Evolutionary conservation across 2,797 vertebrate genomes (phyloP).

Genomic region (Microctenopoma steveboyesi): DNA sequence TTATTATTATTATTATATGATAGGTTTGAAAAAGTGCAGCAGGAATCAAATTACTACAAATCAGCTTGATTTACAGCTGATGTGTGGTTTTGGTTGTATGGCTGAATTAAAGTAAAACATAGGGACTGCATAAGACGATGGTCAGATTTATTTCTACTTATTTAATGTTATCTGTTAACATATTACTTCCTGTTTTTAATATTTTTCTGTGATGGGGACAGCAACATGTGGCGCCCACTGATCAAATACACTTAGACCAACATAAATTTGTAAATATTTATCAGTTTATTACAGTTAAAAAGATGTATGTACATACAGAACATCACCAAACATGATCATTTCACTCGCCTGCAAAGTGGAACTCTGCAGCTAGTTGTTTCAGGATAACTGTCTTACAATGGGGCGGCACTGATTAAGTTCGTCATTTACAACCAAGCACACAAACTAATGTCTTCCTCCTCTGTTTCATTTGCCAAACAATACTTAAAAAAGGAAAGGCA

Average conservation of each 20-base stretch:
- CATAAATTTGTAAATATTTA: constrained; percentile 78
- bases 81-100: too few relatives aligned
- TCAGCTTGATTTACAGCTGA: too few relatives aligned
- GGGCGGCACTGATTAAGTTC: constrained; percentile 65
- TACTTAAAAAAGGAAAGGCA: constrained; percentile 55
- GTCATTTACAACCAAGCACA: constrained; percentile 72
- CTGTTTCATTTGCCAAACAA: constrained; percentile 59
- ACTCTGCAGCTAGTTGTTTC: constrained; percentile 69
- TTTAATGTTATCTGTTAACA: too few relatives aligned
- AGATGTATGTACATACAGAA: constrained; percentile 82
- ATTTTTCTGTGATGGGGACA: neutral
- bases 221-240: neutral
- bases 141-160: too few relatives aligned
- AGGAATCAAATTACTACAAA: too few relatives aligned
- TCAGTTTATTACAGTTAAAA: constrained; percentile 83
- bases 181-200: too few relatives aligned
- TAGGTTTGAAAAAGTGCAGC: too few relatives aligned
- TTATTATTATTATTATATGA: too few relatives aligned
- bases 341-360: constrained; percentile 69
- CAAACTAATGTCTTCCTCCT: constrained; percentile 43
- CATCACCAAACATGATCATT: constrained; percentile 74
- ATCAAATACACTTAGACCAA: neutral
- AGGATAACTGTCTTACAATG: constrained; percentile 69
- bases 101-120: too few relatives aligned
- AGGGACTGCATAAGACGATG: too few relatives aligned